Conservation (phyloP, 1,140 invertebrate genomes). For the Melipona quadrifasciata region DNA sequence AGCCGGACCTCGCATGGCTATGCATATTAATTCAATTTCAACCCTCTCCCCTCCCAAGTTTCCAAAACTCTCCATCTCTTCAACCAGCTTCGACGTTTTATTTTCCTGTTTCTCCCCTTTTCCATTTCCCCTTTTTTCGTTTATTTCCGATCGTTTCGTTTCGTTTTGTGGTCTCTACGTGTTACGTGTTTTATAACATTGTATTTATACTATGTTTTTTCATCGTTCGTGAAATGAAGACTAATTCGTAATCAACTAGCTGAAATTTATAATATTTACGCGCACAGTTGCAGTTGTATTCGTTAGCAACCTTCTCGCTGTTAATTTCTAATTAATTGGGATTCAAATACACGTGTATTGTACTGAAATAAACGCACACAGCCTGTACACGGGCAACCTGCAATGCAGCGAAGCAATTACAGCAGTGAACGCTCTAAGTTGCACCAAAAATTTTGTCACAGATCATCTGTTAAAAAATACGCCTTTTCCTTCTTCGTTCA, state of each 20-base stretch:
- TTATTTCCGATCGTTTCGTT: background rate
- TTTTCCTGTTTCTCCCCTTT: background rate
- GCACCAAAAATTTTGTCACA: background rate
- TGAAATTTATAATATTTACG: background rate
- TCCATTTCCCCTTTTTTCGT: background rate
- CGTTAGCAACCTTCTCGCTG: background rate
- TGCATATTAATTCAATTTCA: constrained; percentile 69
- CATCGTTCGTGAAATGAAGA: background rate
- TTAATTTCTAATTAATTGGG: too few relatives aligned
- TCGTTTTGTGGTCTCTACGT: background rate
- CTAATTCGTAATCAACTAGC: background rate
- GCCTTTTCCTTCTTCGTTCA: background rate
- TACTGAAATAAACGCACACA: too few relatives aligned
- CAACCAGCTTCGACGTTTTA: too few relatives aligned
- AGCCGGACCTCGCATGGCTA: constrained; percentile 59
- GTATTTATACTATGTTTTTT: too few relatives aligned
- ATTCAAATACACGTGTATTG: too few relatives aligned
- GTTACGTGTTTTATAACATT: background rate
- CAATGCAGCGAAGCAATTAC: background rate
- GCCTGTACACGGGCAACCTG: background rate
- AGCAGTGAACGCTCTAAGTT: too few relatives aligned
- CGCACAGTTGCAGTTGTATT: background rate
- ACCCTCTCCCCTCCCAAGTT: background rate
- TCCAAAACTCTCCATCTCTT: background rate
- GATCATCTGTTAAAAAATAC: background rate